These are phyloP conservation scores for Cebus imitator DNA, from an alignment of 2,113 vertebrate species.

Conservation along the genomic window DNA sequence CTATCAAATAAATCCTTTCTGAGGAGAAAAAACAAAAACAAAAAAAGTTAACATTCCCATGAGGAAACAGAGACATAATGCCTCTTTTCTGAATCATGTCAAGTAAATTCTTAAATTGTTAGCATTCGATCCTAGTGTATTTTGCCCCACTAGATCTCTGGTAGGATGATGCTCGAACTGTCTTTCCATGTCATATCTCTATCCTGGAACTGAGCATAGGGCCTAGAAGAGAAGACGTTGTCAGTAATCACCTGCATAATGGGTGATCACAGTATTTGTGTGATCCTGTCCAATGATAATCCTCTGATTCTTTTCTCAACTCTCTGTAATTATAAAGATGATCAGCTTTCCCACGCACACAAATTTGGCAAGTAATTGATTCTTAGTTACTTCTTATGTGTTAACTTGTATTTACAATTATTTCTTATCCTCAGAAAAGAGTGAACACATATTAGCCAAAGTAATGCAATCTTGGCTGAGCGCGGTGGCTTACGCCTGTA, in stretches of 20 bases:
- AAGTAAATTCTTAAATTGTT: background rate
- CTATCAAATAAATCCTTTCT: background rate
- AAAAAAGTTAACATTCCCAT: background rate
- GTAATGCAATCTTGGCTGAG: background rate
- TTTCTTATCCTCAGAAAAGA: background rate
- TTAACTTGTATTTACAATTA: background rate
- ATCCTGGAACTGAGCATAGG: background rate
- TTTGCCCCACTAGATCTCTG: accelerated
- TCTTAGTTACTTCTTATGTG: background rate
- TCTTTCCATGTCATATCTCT: background rate
- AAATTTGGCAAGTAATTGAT: background rate
- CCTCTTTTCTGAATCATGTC: background rate
- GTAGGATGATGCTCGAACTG: accelerated
- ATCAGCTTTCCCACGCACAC: background rate
- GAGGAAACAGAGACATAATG: background rate
- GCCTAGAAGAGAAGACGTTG: background rate
- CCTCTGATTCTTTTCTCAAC: background rate
- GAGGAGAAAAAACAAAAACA: background rate
- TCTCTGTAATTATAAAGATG: background rate
- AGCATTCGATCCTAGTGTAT: background rate
- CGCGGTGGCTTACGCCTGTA: too few species aligned
- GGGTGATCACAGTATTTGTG: background rate
- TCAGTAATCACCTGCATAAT: background rate
- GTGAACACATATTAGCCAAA: background rate
- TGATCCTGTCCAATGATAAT: background rate